These are phyloP conservation scores for Megaceryle torquata DNA, from an alignment of 2,113 vertebrate genomes.

Conservation along the genomic window DNA sequence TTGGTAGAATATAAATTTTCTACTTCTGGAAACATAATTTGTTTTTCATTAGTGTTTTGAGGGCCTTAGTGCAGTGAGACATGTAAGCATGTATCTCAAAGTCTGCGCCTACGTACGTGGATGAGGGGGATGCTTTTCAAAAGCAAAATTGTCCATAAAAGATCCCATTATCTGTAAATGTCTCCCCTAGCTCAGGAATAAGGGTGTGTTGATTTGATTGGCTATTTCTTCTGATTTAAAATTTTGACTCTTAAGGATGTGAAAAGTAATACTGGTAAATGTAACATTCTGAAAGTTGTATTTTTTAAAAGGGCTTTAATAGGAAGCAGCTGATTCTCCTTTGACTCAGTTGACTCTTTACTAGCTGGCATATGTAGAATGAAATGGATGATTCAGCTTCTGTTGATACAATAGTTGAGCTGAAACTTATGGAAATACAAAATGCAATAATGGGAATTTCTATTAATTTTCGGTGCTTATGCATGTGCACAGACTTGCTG, in stretches of 20 bases:
- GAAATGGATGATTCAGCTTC: conserved; percentile 24
- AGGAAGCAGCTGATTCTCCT: conserved; percentile 21
- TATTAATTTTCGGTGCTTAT: neutral
- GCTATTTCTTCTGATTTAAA: neutral
- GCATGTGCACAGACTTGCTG: neutral
- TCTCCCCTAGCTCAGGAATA: neutral
- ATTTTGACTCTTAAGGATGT: neutral
- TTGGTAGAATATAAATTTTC: neutral
- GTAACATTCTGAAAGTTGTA: neutral
- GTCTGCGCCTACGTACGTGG: neutral
- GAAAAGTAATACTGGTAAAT: neutral
- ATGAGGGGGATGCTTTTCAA: neutral
- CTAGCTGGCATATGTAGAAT: neutral
- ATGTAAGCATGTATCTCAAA: neutral
- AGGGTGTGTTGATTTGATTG: neutral
- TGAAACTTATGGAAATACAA: conserved; percentile 8
- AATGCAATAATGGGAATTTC: neutral
- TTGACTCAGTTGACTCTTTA: conserved; percentile 44
- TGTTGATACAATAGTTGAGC: conserved; percentile 23
- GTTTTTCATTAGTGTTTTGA: neutral
- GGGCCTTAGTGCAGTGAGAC: neutral
- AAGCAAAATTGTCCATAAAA: neutral
- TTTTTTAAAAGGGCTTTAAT: neutral
- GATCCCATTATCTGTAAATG: neutral
- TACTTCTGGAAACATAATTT: neutral